Evolutionary conservation across 1,140 invertebrate species (phyloP).

Genomic region (Brachionus manjavacas): DNA sequence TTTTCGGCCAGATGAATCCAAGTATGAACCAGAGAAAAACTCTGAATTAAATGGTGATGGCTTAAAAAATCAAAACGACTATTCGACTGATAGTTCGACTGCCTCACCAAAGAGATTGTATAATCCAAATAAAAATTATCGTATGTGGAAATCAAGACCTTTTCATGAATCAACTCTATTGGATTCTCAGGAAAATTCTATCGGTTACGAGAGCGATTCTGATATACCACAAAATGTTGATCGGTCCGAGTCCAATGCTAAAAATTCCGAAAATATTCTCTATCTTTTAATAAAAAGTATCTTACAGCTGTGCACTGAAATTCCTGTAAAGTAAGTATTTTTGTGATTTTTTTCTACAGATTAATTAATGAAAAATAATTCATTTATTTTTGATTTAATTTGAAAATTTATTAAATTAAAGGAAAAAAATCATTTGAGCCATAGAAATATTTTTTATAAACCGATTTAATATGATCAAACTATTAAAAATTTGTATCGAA

Average conservation of each 20-base stretch:
- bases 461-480: no score
- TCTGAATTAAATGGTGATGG: neutral
- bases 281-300: neutral
- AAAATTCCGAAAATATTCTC: neutral
- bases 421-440: no score
- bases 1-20: neutral
- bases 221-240: neutral
- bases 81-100: slow-evolving; percentile 12
- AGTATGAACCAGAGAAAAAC: neutral
- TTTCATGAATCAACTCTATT: neutral
- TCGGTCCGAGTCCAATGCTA: neutral
- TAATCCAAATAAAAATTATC: slow-evolving; percentile 17
- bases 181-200: slow-evolving; percentile 22
- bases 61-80: neutral
- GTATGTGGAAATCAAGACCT: neutral
- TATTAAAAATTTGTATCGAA: no score
- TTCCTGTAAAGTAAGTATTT: slow-evolving; percentile 21
- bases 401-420: no score
- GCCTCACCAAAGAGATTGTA: neutral
- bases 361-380: no score
- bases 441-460: no score
- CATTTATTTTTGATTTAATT: no score
- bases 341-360: neutral
- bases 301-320: slow-evolving; percentile 1
- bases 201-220: neutral